phyloP scores from a whole-genome alignment of 2,797 vertebrate species.

The Argya squamiceps region DNA sequence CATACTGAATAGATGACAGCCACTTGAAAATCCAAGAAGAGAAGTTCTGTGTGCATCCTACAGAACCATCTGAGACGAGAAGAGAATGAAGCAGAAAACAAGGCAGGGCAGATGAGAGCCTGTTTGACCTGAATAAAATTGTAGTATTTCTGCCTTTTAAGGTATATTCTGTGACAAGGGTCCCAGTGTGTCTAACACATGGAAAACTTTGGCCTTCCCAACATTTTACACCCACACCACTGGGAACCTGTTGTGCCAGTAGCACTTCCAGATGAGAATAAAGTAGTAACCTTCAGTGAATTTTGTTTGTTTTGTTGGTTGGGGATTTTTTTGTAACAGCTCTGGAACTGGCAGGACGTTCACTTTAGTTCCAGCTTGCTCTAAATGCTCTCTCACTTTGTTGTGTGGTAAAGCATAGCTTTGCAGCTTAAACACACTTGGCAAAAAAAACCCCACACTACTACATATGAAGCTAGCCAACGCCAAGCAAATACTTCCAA shows the following conservation, averaged over 20 bases:
- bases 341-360: neutral
- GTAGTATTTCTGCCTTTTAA: neutral
- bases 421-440: conserved; percentile 10
- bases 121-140: neutral
- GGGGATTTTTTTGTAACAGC: neutral
- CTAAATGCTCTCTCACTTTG: neutral
- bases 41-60: neutral
- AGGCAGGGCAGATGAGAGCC: neutral
- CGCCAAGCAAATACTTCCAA: conserved; percentile 33
- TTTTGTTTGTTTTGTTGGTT: neutral
- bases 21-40: neutral
- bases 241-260: neutral
- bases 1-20: accelerated
- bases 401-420: neutral
- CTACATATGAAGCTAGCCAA: neutral
- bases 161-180: neutral
- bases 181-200: neutral
- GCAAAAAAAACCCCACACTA: neutral
- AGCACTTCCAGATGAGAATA: neutral
- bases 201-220: neutral
- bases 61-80: neutral
- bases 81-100: neutral
- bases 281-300: neutral
- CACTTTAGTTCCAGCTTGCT: neutral
- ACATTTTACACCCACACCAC: neutral